Base-by-base conservation (phyloP, 2,797 vertebrate genomes). In the Tragopan temminckii region DNA sequence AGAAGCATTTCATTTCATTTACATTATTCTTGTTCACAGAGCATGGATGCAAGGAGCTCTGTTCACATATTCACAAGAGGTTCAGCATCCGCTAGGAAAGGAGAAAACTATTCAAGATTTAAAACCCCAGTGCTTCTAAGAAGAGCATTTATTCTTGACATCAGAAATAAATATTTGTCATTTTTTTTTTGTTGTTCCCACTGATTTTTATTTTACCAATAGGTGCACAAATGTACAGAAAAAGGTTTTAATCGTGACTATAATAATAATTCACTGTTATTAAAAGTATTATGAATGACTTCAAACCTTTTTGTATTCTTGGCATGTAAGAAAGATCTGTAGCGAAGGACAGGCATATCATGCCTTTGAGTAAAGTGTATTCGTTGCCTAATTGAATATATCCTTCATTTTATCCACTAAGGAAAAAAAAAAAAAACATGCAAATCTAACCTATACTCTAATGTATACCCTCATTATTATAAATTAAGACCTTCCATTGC, bases 81-180 rank as follows among this genome's bases (percentile, higher is more conserved):
- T 91, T 42, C 84, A 93, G 58, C 55, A 82, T 61, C 53, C 66
- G 13, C 40, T 84, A 57, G 85, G 38, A 45, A 86, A 85, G 70
- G 13, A 61, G 70, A 74, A 96, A 82, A 80, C 23, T 77, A 80
- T 77, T 92, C n/a, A 90, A 92, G 78, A 53, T 95, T 80, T 92
- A 63, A 94, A 94, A 95, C 58, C 57, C 31, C 67, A 85, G 89
- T 90, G 17, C 27, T 86, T 59, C 90, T 66, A 64, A 67, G 86
- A 88, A 86, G 33, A 90, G 16, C 72, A 94, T 92, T 88, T 93
- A 52, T 93, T 96, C 83, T 88, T 10, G 85, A 64, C 19, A 69
- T 55, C 50, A 85, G 43, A 80, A 85, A 89, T 40, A 81, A 36
- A 85, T 76, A 2, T 20, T 23, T 46, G 69, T 20, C 21, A 0